Conservation (phyloP, 2,888 invertebrate genomes). For the Agrochola litura region DNA sequence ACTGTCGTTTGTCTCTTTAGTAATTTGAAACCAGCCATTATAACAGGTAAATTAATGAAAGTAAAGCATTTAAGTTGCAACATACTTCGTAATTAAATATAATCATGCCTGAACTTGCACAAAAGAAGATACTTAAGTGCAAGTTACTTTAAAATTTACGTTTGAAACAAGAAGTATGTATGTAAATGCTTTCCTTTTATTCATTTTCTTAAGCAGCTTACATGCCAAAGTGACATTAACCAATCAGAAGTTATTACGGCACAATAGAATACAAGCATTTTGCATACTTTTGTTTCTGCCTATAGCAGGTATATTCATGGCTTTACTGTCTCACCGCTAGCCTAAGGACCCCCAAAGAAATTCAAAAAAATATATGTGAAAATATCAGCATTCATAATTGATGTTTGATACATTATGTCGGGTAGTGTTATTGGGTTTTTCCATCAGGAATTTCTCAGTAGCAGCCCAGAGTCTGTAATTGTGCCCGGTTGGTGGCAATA, state of each 20-base stretch:
- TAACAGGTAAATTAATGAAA: not conserved
- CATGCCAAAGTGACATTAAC: not conserved
- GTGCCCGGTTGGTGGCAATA: too few species aligned
- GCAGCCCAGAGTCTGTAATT: too few species aligned
- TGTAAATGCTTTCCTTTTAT: not conserved
- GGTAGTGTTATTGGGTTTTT: too few species aligned
- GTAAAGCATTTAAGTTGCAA: too few species aligned
- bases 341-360: too few species aligned
- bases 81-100: not conserved
- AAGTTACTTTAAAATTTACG: not conserved
- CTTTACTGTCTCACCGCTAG: not conserved
- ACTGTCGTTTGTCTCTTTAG: not conserved
- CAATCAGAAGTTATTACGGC: not conserved
- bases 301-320: not conserved
- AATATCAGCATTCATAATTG: not conserved
- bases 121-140: not conserved
- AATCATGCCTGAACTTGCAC: not conserved
- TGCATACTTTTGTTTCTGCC: not conserved
- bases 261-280: not conserved
- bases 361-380: not conserved
- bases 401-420: too few species aligned
- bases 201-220: not conserved
- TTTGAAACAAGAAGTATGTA: not conserved
- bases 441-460: too few species aligned
- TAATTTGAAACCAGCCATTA: not conserved